phyloP scores from a whole-genome alignment of 2,888 invertebrate genomes.

The Neoscelio sp. region DNA sequence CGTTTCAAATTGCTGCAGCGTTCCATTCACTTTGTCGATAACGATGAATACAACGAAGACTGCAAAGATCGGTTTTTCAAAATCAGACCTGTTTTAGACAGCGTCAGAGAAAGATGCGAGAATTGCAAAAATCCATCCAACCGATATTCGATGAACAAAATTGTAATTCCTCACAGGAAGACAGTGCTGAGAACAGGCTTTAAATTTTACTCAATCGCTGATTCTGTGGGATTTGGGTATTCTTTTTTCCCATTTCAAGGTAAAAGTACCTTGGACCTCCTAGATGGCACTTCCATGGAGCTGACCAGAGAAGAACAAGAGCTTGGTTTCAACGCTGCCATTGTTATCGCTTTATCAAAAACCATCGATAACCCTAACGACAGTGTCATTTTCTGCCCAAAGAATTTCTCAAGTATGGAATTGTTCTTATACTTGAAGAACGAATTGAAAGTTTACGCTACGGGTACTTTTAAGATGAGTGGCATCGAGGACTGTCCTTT shows the following conservation, averaged over 20 bases:
- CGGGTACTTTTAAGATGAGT: not conserved
- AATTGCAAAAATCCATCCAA: not conserved
- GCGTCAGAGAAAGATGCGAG: not conserved
- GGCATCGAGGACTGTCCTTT: not conserved
- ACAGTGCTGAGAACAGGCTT: conserved; percentile 12
- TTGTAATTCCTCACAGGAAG: conserved; percentile 12
- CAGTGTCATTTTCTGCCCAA: not conserved
- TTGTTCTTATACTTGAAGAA: not conserved
- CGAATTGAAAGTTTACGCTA: not conserved
- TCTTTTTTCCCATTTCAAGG: conserved; percentile 18
- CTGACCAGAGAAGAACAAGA: conserved; percentile 1
- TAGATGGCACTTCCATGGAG: conserved; percentile 1
- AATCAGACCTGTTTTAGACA: conserved; percentile 16
- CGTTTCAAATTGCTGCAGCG: not conserved
- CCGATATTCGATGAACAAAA: conserved; percentile 5
- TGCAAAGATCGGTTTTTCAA: conserved; percentile 10
- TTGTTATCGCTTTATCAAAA: conserved; percentile 7
- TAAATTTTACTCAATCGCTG: conserved; percentile 15
- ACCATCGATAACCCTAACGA: not conserved
- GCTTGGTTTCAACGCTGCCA: conserved; percentile 1
- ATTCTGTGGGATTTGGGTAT: conserved; percentile 11
- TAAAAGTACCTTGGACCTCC: conserved; percentile 2
- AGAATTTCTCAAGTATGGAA: not conserved
- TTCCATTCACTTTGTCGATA: conserved; percentile 12
- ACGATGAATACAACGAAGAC: not conserved